phyloP scores from a whole-genome alignment of 1,140 invertebrate species.

The Solenopsis fugax region DNA sequence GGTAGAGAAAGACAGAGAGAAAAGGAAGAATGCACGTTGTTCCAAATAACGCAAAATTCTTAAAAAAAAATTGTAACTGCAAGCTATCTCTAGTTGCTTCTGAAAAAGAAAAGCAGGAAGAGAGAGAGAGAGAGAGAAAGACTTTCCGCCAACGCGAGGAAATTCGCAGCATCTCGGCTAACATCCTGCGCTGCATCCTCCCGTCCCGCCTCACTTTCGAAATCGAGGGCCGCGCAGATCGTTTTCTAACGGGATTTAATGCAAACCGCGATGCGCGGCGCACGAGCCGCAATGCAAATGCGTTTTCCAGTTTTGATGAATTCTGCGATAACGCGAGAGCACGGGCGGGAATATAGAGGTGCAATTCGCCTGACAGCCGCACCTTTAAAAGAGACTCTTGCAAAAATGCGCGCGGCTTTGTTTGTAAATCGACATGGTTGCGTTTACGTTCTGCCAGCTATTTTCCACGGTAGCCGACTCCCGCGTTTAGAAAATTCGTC shows the following conservation, averaged over 20 bases:
- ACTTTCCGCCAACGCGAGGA: conserved; percentile 11
- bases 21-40: neutral
- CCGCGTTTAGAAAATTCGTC: neutral
- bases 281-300: conserved; percentile 22
- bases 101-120: neutral
- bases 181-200: neutral
- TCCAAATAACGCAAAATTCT: conserved; percentile 39
- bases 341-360: conserved; percentile 1
- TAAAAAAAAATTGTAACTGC: neutral
- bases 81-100: neutral
- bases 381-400: neutral
- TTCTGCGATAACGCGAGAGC: conserved; percentile 57
- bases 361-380: conserved; percentile 7
- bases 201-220: neutral
- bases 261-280: conserved; percentile 64
- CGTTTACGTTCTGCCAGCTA: conserved; percentile 1
- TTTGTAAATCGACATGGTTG: conserved; percentile 41
- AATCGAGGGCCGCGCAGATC: conserved; percentile 49
- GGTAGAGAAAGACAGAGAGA: neutral
- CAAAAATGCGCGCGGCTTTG: conserved; percentile 34
- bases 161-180: conserved; percentile 35
- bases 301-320: conserved; percentile 66
- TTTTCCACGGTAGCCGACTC: conserved; percentile 17
- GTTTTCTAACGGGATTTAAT: conserved; percentile 74
- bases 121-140: conserved; percentile 1